Percentiles rank a stretch among this genome's conserved stretches.
These are phyloP conservation scores for Agrilus planipennis DNA, from an alignment of 1,140 invertebrate genomes.

Conservation along the genomic window DNA sequence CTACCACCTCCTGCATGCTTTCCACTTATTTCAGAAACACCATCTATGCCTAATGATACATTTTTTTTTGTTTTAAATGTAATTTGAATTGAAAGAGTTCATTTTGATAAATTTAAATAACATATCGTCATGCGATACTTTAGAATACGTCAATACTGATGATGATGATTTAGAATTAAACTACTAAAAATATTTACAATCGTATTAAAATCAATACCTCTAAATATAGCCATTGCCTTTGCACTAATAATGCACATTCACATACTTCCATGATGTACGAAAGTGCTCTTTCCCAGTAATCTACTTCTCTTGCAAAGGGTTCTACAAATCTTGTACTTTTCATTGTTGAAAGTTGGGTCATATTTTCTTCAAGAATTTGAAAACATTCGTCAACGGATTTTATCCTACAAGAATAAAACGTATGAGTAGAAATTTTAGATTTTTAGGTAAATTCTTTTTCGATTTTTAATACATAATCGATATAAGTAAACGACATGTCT, in stretches of 20 bases:
- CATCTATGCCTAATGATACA: too few relatives aligned
- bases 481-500: too few relatives aligned
- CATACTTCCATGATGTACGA: constrained; percentile 66
- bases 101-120: not conserved
- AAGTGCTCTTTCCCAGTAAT: constrained; percentile 71
- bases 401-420: constrained; percentile 39
- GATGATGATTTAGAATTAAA: not conserved
- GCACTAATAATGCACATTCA: constrained; percentile 62
- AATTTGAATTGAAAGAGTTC: too few relatives aligned
- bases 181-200: not conserved
- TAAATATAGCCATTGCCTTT: constrained; percentile 69
- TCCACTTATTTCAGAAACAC: too few relatives aligned
- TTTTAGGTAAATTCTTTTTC: not conserved
- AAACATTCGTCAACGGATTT: constrained; percentile 60
- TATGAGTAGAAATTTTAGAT: not conserved
- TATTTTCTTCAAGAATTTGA: constrained; percentile 59
- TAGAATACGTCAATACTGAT: constrained; percentile 1
- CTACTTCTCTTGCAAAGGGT: constrained; percentile 65
- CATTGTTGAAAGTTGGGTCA: constrained; percentile 64
- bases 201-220: constrained; percentile 39
- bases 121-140: too few relatives aligned
- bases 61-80: too few relatives aligned
- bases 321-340: constrained; percentile 78
- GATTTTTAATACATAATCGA: too few relatives aligned
- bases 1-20: too few relatives aligned